Evolutionary conservation across 2,888 invertebrate genomes (phyloP).

Genomic region (Ligdia adustata): DNA sequence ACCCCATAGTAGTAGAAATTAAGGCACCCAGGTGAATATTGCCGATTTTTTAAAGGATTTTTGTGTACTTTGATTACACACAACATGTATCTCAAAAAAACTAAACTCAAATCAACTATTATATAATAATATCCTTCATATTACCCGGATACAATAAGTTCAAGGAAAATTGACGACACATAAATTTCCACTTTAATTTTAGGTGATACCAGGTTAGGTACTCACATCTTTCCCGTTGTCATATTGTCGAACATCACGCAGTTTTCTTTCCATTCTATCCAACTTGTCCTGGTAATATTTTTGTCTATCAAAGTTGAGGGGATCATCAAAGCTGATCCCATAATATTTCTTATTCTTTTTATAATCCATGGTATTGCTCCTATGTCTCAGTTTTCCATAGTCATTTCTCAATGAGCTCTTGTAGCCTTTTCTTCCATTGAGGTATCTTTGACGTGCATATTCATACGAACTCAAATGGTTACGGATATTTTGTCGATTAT

Average conservation of each 20-base stretch:
- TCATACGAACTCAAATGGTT: conserved; percentile 25
- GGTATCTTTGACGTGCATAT: not conserved
- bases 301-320: conserved; percentile 52
- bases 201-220: no score
- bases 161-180: no score
- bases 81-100: no score
- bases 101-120: no score
- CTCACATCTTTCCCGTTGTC: conserved; percentile 45
- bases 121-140: no score
- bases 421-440: conserved; percentile 27
- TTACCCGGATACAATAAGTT: no score
- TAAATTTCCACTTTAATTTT: no score
- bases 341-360: conserved; percentile 29
- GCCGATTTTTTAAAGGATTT: no score
- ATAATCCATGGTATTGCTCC: conserved; percentile 17
- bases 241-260: conserved; percentile 37
- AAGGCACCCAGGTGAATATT: no score
- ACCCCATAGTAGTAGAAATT: no score
- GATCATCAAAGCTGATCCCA: conserved; percentile 39
- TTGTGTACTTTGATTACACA: no score
- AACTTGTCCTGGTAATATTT: conserved; percentile 66
- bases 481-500: conserved; percentile 19
- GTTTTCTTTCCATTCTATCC: conserved; percentile 53
- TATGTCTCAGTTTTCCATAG: conserved; percentile 7
- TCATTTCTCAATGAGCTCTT: conserved; percentile 22